A percentile compares a stretch with the other conserved stretches of the same genome.
These are phyloP conservation scores for Calephelis nemesis DNA, from an alignment of 1,140 invertebrate genomes.

Conservation along the genomic window DNA sequence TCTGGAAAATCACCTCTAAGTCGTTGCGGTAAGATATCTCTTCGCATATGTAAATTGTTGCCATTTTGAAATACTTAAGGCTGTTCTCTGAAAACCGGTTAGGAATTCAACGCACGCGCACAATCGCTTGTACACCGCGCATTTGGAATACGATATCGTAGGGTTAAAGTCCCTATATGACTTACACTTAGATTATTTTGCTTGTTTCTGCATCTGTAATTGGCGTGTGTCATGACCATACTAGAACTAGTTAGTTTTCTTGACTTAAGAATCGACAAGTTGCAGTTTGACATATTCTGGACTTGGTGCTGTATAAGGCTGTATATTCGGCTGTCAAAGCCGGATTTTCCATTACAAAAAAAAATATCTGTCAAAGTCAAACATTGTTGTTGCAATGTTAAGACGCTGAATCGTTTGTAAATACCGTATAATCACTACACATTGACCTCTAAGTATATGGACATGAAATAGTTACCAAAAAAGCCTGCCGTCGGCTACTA, in stretches of 20 bases:
- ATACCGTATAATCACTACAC: too few relatives aligned
- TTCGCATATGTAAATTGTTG: constrained; percentile 19
- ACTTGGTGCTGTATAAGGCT: too few relatives aligned
- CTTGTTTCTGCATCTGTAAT: constrained; percentile 52
- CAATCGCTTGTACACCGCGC: constrained; percentile 55
- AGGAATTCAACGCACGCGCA: constrained; percentile 63
- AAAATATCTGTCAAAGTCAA: too few relatives aligned
- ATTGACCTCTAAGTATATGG: too few relatives aligned
- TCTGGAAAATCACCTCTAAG: not conserved
- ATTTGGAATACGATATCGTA: constrained; percentile 57
- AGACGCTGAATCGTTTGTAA: too few relatives aligned
- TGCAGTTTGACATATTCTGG: too few relatives aligned
- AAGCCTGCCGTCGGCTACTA: too few relatives aligned
- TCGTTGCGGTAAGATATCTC: constrained; percentile 1
- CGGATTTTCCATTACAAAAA: too few relatives aligned
- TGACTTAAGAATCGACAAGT: too few relatives aligned
- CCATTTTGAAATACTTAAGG: constrained; percentile 18
- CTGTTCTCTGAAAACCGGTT: constrained; percentile 45
- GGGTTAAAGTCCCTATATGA: constrained; percentile 58
- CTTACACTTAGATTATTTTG: constrained; percentile 62
- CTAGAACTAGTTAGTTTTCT: not conserved
- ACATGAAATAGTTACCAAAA: too few relatives aligned
- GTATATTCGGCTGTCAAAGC: too few relatives aligned
- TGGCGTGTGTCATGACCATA: not conserved
- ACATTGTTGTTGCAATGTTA: too few relatives aligned